phyloP scores from a whole-genome alignment of 2,888 invertebrate genomes.

The Xanthorhoe spadicearia region DNA sequence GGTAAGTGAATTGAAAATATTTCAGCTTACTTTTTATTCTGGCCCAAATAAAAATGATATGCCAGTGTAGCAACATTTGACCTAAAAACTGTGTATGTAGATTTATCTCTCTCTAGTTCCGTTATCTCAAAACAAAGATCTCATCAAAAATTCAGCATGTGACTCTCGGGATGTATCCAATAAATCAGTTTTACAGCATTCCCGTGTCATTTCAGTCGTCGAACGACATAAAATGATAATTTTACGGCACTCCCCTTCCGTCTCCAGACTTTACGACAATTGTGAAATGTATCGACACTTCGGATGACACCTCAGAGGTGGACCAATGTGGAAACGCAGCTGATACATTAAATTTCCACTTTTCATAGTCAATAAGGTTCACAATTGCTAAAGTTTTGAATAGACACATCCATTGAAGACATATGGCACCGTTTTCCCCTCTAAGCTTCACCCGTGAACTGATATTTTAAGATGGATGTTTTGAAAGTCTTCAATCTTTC shows the following conservation, averaged over 20 bases:
- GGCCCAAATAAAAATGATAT: too few relatives aligned
- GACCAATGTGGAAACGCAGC: constrained; percentile 50
- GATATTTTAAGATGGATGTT: constrained; percentile 73
- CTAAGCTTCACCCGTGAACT: constrained; percentile 46
- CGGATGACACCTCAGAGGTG: constrained; percentile 78
- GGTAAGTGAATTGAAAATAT: too few relatives aligned
- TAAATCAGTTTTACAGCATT: constrained; percentile 85
- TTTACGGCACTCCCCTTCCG: constrained; percentile 84
- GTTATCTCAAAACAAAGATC: constrained; percentile 77
- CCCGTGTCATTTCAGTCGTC: constrained; percentile 84
- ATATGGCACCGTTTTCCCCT: constrained; percentile 70
- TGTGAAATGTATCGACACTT: constrained; percentile 85
- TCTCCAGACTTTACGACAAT: constrained; percentile 83
- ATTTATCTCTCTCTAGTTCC: constrained; percentile 31
- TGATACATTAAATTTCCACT: constrained; percentile 48
- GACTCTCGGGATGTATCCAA: constrained; percentile 80
- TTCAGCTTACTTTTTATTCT: too few relatives aligned
- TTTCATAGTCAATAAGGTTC: constrained; percentile 50
- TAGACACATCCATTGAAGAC: constrained; percentile 59
- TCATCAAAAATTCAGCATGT: constrained; percentile 82
- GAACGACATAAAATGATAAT: constrained; percentile 85
- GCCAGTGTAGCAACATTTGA: too few relatives aligned
- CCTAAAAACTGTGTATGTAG: not conserved
- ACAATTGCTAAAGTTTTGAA: constrained; percentile 49
- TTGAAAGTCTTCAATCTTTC: constrained; percentile 78